Percentiles rank a stretch among this genome's conserved stretches.
Evolutionary conservation across 1,140 invertebrate species (phyloP).

Genomic region (Lutraria rhynchaena): DNA sequence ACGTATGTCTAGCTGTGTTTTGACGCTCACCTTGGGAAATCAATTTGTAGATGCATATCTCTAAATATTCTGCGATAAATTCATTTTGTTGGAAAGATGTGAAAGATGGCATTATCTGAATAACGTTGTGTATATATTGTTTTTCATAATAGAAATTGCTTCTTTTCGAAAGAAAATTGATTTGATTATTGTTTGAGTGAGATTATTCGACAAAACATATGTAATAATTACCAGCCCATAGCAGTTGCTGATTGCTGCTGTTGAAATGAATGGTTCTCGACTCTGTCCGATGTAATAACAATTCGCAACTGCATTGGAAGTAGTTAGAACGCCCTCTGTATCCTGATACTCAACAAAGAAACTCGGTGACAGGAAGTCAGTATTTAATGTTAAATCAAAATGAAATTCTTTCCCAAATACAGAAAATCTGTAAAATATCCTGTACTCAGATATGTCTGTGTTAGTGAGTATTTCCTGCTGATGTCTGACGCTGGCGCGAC

Average conservation of each 20-base stretch:
- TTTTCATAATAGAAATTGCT: too few species aligned
- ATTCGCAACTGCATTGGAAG: conserved; percentile 56
- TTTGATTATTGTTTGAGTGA: too few species aligned
- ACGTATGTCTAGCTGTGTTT: too few species aligned
- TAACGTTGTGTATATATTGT: too few species aligned
- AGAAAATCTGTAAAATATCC: conserved; percentile 73
- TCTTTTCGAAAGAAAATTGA: too few species aligned
- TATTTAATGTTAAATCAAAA: conserved; percentile 76
- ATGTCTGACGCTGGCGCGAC: neutral
- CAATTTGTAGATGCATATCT: too few species aligned
- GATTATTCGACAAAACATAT: too few species aligned
- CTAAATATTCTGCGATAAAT: too few species aligned
- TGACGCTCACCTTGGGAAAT: too few species aligned
- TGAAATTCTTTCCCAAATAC: conserved; percentile 76
- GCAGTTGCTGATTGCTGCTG: conserved; percentile 77
- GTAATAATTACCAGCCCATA: conserved; percentile 77
- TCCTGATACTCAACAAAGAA: conserved; percentile 72
- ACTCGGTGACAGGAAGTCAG: conserved; percentile 65
- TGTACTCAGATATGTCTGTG: conserved; percentile 53
- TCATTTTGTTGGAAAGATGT: too few species aligned
- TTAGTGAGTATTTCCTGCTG: conserved; percentile 44
- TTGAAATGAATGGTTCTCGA: conserved; percentile 57
- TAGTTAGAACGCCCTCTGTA: conserved; percentile 49
- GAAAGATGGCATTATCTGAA: too few species aligned
- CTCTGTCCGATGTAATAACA: conserved; percentile 74